Base-by-base conservation (phyloP, 2,888 invertebrate genomes). In the Macaria liturata region DNA sequence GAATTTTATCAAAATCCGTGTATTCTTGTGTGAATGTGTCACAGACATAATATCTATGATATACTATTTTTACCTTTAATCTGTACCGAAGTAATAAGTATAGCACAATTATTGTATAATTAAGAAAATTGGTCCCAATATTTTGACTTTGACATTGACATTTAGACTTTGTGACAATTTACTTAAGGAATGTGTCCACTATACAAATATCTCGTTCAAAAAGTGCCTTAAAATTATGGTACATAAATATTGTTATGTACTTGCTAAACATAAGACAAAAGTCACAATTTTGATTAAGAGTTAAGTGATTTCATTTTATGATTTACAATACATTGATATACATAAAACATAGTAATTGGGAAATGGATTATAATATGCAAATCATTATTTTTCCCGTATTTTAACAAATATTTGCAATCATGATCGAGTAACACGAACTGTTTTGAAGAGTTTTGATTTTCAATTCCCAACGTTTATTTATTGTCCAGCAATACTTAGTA, bases 151-250 rank as follows among this genome's bases (percentile, higher is more conserved):
- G 34, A 6, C 20, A 20, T 20, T 20, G 20, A 20, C 20, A 20
- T 37, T 37, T n/a, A 42, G 8, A 42, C n/a, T 69, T 69, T 69
- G 69, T 69, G 69, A 67, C 69, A 60, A 54, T 62, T 59, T 67
- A 8, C 34, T 57, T 44, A 61, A 6, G 59, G 62, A 66, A 65
- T 65, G 63, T 50, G 46, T 54, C 54, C 52, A 53, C 54, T 58
- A 55, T 37, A 57, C 40, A 57, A 49, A 71, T 69, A 69, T 20
- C 20, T 20, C 61, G 64, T 61, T 65, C 30, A 59, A 56, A 20
- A 20, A 57, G n/a, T 46, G 44, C 49, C 42, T 50, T 51, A 53
- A 56, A 49, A 8, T 57, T 62, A 67, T 6, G 7, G 37, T 56
- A 68, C 54, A 64, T 68, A 64, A 65, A 20, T 57, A 62, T 57